Conservation (phyloP, 2,113 vertebrate genomes). For the Steatornis caripensis region DNA sequence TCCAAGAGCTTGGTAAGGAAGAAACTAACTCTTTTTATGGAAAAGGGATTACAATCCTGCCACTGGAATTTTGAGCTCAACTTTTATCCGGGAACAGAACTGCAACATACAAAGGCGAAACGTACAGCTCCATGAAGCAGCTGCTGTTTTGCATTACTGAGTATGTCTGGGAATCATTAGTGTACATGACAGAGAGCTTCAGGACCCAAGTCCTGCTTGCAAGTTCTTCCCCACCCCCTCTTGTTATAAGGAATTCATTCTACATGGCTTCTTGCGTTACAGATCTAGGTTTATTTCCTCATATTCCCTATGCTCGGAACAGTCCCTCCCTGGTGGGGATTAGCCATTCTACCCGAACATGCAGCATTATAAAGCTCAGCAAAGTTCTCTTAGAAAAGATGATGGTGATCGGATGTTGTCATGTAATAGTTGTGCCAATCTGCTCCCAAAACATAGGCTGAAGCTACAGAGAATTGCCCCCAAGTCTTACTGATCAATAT, state of each 20-base stretch:
- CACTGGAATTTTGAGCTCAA: background rate
- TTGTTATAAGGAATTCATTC: background rate
- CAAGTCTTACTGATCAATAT: background rate
- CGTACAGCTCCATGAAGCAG: background rate
- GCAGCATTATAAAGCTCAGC: background rate
- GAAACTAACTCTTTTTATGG: background rate
- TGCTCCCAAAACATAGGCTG: background rate
- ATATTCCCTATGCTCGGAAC: background rate
- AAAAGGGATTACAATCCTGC: background rate
- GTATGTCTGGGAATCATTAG: background rate
- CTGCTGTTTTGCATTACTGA: background rate
- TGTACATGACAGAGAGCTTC: background rate
- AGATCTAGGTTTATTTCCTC: background rate
- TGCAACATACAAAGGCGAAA: background rate
- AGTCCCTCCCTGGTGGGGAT: background rate
- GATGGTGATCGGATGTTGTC: background rate
- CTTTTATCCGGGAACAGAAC: background rate
- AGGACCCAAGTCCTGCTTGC: background rate
- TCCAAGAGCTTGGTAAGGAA: background rate
- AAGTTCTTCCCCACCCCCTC: background rate
- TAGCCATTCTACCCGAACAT: fast-evolving
- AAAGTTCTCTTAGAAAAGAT: background rate
- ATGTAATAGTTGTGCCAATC: fast-evolving
- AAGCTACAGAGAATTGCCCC: background rate
- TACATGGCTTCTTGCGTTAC: background rate